phyloP scores from a whole-genome alignment of 2,113 vertebrate species.

The Microtus oregoni region DNA sequence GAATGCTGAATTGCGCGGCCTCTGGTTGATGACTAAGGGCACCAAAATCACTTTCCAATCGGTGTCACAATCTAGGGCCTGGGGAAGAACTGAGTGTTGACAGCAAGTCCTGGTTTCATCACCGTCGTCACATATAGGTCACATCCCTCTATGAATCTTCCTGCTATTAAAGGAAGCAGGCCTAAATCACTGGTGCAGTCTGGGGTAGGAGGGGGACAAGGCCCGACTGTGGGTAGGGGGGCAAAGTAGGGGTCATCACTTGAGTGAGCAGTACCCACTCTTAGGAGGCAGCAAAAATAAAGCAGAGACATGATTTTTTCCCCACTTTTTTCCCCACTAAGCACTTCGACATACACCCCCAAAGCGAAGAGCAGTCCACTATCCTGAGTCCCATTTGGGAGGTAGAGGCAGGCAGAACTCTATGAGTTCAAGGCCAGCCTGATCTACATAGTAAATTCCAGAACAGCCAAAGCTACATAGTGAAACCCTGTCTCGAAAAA shows the following conservation, averaged over 20 bases:
- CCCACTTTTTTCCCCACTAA: neutral
- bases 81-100: neutral
- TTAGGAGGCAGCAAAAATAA: neutral
- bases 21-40: neutral
- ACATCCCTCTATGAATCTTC: neutral
- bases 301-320: neutral
- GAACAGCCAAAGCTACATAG: neutral
- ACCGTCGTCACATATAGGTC: accelerated
- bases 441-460: neutral
- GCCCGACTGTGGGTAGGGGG: neutral
- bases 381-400: neutral
- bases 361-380: neutral
- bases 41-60: neutral
- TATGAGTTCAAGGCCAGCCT: neutral
- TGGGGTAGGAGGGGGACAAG: neutral
- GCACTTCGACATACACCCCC: no score
- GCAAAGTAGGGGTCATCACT: neutral
- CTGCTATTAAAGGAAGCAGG: neutral
- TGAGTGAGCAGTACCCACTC: neutral
- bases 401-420: neutral
- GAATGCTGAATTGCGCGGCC: no score
- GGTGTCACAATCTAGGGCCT: neutral
- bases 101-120: neutral
- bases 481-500: neutral
- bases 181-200: neutral